phyloP scores from a whole-genome alignment of 2,113 vertebrate species.

The Cariama cristata region DNA sequence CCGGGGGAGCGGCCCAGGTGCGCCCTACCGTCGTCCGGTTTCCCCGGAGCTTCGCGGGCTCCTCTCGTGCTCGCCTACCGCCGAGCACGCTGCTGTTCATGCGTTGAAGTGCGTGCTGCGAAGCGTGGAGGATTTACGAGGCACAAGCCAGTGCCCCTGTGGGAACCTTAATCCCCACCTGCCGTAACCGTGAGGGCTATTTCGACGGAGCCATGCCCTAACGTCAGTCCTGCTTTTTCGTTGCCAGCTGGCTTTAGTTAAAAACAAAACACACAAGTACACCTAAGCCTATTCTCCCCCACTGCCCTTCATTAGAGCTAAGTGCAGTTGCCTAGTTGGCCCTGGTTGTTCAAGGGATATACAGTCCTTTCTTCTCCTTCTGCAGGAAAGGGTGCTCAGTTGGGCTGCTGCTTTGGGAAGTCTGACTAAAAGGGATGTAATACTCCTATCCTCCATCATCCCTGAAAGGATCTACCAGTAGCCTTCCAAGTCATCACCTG shows the following conservation, averaged over 20 bases:
- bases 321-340: fast-evolving
- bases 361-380: fast-evolving
- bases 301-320: no score
- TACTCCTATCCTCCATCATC: fast-evolving
- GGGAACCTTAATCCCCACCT: fast-evolving
- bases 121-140: not conserved
- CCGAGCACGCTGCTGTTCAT: fast-evolving
- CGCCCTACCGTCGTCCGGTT: fast-evolving
- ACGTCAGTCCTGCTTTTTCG: fast-evolving
- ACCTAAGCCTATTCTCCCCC: fast-evolving
- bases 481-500: fast-evolving
- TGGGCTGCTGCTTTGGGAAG: fast-evolving
- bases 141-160: fast-evolving
- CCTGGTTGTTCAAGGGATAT: fast-evolving
- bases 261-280: not conserved
- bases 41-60: no score
- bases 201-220: fast-evolving
- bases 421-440: fast-evolving
- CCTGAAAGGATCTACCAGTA: fast-evolving
- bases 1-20: not conserved
- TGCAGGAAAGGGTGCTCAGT: fast-evolving
- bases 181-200: fast-evolving
- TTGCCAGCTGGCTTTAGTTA: not conserved
- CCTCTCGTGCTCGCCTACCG: fast-evolving
- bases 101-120: not conserved